Evolutionary conservation across 2,888 invertebrate genomes (phyloP), one percentile per base, ranked within the genome.

Genomic region (Drosophila picticornis): DNA sequence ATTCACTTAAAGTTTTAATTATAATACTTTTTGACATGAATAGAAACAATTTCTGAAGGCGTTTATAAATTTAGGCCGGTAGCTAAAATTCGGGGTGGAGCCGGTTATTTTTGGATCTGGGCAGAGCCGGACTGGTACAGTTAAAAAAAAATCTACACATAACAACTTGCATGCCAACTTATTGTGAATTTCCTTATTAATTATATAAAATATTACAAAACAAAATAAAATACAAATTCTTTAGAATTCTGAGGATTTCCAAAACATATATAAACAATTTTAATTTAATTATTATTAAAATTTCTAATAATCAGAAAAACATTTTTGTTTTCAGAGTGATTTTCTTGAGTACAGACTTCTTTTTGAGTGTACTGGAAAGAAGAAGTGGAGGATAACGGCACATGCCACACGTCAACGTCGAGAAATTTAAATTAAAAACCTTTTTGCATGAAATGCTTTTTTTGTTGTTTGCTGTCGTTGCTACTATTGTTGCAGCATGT

Each of bases 351-450:
- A 0, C 2, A 6, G 16, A 2, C 4, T 25, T 46, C 25, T 22
- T 43, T 25, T 2, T 27, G 46, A 25, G 46, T 46, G 46, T 46
- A 25, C 16, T 4, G 9, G 9, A 25, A 56, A 16, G 50, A 53
- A 31, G 46, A 50, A 56, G 56, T 56, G 56, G 65, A 82, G 72
- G 79, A 69, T 76, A 77, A 62, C 84, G 83, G 81, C 91, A 91
- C 89, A 90, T 90, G 83, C 80, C 82, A 80, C 83, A 88, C 83
- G 84, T 89, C 88, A 91, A 80, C 75, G 56, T 80, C 60, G 84
- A 82, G 80, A 86, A 91, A 90, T 91, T 91, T 91, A 89, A 83
- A 89, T 91, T 88, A 82, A 83, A 82, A 87, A 88, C 80, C 84
- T 86, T 89, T 84, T 87, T 83, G 85, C 88, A 76, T 78, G 76